Base-by-base conservation (phyloP, 2,888 invertebrate genomes). In the Pterobdella sp. region DNA sequence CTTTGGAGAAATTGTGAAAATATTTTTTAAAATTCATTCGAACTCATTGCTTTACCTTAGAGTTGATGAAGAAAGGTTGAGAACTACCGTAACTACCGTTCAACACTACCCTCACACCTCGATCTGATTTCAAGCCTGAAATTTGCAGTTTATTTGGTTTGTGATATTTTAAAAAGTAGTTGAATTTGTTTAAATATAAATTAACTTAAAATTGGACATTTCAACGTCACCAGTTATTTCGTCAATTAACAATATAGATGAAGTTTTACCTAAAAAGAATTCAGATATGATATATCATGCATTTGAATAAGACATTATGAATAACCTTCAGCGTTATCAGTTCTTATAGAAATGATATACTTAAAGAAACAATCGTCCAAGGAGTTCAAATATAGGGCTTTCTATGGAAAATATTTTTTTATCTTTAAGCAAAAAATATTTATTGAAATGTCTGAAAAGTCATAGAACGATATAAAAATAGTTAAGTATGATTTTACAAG, bases 71-170 rank as follows among this genome's bases (percentile, higher is more conserved):
- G 60, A 56, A 56, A 3, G 60, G 60, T 56, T 22, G 4, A 26
- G 60, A 56, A 26, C n/a, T 14, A 7, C 60, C 60, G 26, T 22
- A 26, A 4, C 60, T 56, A 26, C 60, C 60, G 4, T 26, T 56
- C 60, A 56, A 22, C 60, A 56, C 60, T 26, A 56, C n/a, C 60
- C 60, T 56, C 60, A 56, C 60, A 4, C n/a, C 60, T 26, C 60
- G 18, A 26, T 56, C 60, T 4, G 18, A 56, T 22, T 56, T 26
- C 26, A 26, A 56, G n/a, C 60, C 60, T 56, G 22, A n/a, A n/a
- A n/a, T n/a, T n/a, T n/a, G n/a, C n/a, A n/a, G n/a, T n/a, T n/a
- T n/a, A n/a, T n/a, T n/a, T n/a, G n/a, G n/a, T n/a, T n/a, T n/a
- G n/a, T n/a, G n/a, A n/a, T n/a, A n/a, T n/a, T n/a, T n/a, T n/a